phyloP scores from a whole-genome alignment of 2,113 vertebrate species.

The Sitta europaea region DNA sequence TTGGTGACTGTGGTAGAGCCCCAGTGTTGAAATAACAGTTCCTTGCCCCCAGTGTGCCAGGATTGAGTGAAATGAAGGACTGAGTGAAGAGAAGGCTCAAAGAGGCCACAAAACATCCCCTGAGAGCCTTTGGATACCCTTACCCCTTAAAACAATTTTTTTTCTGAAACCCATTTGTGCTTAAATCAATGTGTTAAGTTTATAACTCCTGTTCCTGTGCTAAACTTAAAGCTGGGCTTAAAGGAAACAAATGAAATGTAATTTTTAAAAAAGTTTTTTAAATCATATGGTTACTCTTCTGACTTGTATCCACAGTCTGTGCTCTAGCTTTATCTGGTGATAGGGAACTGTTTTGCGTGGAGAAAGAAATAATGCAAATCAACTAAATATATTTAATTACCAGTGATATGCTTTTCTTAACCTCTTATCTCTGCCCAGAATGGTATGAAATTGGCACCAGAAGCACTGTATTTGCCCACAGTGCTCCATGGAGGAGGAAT shows the following conservation, averaged over 20 bases:
- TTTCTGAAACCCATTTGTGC: not conserved
- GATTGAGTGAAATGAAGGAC: not conserved
- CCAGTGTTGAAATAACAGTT: not conserved
- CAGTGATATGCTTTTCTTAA: not conserved
- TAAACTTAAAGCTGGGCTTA: not conserved
- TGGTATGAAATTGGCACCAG: no score
- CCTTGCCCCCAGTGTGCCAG: not conserved
- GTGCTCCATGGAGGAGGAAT: fast-evolving
- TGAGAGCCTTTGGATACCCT: fast-evolving
- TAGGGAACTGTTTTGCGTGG: not conserved
- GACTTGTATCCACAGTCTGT: not conserved
- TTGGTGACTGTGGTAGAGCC: fast-evolving
- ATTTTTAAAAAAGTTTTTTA: not conserved
- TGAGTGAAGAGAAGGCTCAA: not conserved
- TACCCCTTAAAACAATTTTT: fast-evolving
- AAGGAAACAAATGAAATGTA: not conserved
- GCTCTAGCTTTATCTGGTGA: not conserved
- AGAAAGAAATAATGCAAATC: not conserved
- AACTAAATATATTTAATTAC: not conserved
- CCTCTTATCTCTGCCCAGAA: not conserved
- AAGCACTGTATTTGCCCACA: fast-evolving
- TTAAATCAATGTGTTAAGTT: not conserved
- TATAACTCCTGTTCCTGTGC: not conserved
- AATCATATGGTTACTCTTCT: fast-evolving
- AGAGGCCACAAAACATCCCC: fast-evolving